These are phyloP conservation scores for Phrynocephalus vlangalii DNA, from an alignment of 2,797 vertebrate genomes.

Conservation along the genomic window DNA sequence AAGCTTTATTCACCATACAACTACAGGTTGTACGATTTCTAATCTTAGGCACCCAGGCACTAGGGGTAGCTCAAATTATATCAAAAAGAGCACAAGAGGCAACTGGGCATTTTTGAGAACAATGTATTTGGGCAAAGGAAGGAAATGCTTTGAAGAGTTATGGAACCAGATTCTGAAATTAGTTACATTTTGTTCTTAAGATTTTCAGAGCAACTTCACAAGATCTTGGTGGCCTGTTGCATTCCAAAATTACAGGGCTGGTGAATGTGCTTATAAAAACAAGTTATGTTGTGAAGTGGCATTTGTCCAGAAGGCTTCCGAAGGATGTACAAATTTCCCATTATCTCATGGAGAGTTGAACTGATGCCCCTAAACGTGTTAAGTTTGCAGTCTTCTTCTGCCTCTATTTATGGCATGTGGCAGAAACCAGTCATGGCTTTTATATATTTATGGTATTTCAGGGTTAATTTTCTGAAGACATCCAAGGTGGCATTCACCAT, in stretches of 20 bases:
- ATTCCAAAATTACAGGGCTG: constrained; percentile 25
- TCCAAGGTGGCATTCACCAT: neutral
- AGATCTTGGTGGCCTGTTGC: constrained; percentile 58
- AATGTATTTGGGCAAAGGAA: neutral
- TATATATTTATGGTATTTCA: neutral
- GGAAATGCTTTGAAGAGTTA: neutral
- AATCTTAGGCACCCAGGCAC: neutral
- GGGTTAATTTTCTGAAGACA: neutral
- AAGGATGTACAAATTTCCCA: constrained; percentile 52
- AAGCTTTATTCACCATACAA: neutral
- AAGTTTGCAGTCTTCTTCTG: neutral
- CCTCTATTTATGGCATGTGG: neutral
- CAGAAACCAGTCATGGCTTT: neutral
- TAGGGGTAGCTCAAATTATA: neutral
- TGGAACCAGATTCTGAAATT: constrained; percentile 28
- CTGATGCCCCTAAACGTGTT: neutral
- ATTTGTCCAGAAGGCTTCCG: constrained; percentile 46
- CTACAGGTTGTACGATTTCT: neutral
- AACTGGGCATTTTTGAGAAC: neutral
- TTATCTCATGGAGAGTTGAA: constrained; percentile 52
- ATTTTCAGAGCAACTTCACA: constrained; percentile 54
- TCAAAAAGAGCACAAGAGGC: neutral
- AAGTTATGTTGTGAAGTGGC: constrained; percentile 58
- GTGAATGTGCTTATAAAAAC: constrained; percentile 66
- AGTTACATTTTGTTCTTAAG: constrained; percentile 49